A percentile compares a stretch with the other conserved stretches of the same genome.
Conservation (phyloP, 2,797 vertebrate species). For the Gallinago stenura region DNA sequence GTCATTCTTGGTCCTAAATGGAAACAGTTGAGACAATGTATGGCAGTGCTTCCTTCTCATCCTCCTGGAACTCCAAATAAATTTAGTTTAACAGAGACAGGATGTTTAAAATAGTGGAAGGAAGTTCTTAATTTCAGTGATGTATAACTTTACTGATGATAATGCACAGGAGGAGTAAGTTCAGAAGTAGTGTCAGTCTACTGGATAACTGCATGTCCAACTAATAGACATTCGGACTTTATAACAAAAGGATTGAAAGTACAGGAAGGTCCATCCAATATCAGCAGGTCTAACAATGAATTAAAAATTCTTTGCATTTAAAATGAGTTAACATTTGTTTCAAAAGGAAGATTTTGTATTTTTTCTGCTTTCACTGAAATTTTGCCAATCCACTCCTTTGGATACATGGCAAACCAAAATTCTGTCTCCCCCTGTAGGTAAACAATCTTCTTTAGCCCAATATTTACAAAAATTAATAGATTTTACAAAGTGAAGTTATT, state of each 20-base stretch:
- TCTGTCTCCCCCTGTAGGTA: not conserved
- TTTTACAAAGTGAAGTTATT: not conserved
- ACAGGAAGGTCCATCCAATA: not conserved
- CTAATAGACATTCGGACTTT: not conserved
- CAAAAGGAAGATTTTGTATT: not conserved
- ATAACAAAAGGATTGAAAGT: slow-evolving; percentile 36
- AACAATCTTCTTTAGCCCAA: not conserved
- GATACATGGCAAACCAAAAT: not conserved
- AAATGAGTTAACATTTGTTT: not conserved
- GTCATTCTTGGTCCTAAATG: not conserved
- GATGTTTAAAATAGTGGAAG: slow-evolving; percentile 6
- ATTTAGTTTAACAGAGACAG: not conserved
- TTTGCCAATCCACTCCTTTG: not conserved
- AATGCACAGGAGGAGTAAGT: slow-evolving; percentile 4
- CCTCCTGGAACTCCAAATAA: slow-evolving; percentile 2
- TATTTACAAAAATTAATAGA: not conserved
- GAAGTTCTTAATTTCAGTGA: slow-evolving; percentile 1
- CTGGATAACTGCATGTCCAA: not conserved
- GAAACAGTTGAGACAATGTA: not conserved
- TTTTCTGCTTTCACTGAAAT: not conserved
- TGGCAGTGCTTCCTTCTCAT: not conserved
- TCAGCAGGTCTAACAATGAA: not conserved
- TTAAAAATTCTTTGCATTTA: slow-evolving; percentile 6
- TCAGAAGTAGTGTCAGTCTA: slow-evolving; percentile 9
- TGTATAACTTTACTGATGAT: not conserved